Base-by-base conservation (phyloP, 2,797 vertebrate species). In the Leptoclinus maculatus region DNA sequence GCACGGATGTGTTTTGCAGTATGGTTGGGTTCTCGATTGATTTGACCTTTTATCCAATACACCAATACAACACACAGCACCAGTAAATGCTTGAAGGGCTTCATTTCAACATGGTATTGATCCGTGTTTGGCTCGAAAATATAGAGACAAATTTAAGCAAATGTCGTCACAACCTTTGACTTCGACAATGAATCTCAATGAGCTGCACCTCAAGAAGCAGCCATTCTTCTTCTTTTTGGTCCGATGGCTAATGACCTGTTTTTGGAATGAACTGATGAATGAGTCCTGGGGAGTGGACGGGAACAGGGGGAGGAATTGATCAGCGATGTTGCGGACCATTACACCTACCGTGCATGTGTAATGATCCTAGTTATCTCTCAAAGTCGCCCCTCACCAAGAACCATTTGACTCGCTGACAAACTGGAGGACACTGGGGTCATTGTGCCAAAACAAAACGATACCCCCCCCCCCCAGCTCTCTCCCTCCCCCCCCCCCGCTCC, bases 351-450 rank as follows among this genome's bases (percentile, higher is more conserved):
- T 83, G 83, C 86, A 88, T 85, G 87, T 89, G 84, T 90, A 89
- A 90, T 87, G 89, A 88, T 66, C 82, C 85, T 80, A 82, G 90
- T 90, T 89, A 91, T 73, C 74, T 66, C 53, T 64, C 57, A 54
- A 12, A 82, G 73, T 72, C 17, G n/a, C 25, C 54, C 21, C 73
- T 19, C 73, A 8, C 43, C 16, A 19, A 83, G 69, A 87, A 74
- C 82, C 87, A 65, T 77, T 77, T 51, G 2, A 71, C 82, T 90
- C 79, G n/a, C 43, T 77, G 74, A 86, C 82, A 82, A 53, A 65
- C 49, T 21, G 69, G 78, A 87, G 73, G 84, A 92, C 90, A 93
- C 88, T 87, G 60, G 85, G 85, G 80, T 87, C 88, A 90, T 90
- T 94, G 87, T 91, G 72, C 79, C 58, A 39, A 81, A 87, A 81